Conservation (phyloP, 2,797 vertebrate genomes). For the Anabas testudineus region DNA sequence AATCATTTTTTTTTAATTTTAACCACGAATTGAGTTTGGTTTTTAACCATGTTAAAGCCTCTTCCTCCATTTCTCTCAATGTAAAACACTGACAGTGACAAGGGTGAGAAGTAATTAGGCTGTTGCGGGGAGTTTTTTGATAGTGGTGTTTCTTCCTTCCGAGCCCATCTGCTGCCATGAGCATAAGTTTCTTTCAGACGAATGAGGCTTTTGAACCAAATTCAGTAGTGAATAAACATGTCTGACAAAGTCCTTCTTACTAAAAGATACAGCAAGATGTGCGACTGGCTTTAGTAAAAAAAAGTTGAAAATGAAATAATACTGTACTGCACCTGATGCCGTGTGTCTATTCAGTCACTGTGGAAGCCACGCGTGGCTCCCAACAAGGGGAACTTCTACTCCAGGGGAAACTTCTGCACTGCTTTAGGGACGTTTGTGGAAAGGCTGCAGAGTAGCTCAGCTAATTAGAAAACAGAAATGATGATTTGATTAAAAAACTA, state of each 20-base stretch:
- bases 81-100: constrained; percentile 54
- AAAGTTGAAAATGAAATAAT: constrained; percentile 23
- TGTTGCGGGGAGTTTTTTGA: constrained; percentile 55
- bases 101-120: constrained; percentile 63
- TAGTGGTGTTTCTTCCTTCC: constrained; percentile 71
- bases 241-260: constrained; percentile 47
- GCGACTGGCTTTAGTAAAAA: constrained; percentile 16
- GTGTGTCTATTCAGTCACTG: constrained; percentile 17
- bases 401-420: neutral
- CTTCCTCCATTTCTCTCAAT: constrained; percentile 67
- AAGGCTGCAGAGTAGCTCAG: neutral
- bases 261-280: constrained; percentile 30
- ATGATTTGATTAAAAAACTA: neutral
- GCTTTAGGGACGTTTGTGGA: neutral
- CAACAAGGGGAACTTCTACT: constrained; percentile 3
- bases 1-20: constrained; percentile 59
- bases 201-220: constrained; percentile 63
- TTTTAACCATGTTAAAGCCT: constrained; percentile 51
- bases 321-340: constrained; percentile 51
- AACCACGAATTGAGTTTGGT: constrained; percentile 44
- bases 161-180: constrained; percentile 71
- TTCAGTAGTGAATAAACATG: constrained; percentile 58
- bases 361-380: constrained; percentile 7
- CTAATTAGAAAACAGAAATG: neutral
- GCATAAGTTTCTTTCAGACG: constrained; percentile 53